Percentiles rank a stretch among this genome's conserved stretches.
These are phyloP conservation scores for Heterochromis multidens DNA, from an alignment of 2,113 vertebrate species.

Conservation along the genomic window DNA sequence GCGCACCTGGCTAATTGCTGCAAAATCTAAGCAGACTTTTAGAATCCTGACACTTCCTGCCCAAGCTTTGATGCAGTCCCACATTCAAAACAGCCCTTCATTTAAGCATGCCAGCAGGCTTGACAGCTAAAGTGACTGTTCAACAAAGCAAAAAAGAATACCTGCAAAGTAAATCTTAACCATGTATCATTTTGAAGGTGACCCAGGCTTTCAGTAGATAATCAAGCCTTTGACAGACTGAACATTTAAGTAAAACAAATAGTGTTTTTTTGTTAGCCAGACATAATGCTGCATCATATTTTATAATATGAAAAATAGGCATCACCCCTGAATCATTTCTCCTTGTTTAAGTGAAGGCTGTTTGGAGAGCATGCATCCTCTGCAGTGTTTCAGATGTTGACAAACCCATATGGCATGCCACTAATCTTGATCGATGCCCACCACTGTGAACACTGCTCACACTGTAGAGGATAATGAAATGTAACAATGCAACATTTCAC, in stretches of 20 bases:
- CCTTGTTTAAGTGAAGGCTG: conserved; percentile 39
- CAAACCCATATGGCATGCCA: conserved; percentile 48
- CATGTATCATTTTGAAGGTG: conserved; percentile 28
- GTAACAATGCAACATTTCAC: conserved; percentile 42
- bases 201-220: neutral
- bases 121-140: conserved; percentile 14
- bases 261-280: neutral
- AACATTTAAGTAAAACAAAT: conserved; percentile 32
- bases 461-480: conserved; percentile 43
- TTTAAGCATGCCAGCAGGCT: neutral
- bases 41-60: neutral
- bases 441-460: conserved; percentile 24
- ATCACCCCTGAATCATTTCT: conserved; percentile 15
- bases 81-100: conserved; percentile 4
- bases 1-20: conserved; percentile 45
- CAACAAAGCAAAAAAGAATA: neutral
- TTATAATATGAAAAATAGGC: conserved; percentile 11
- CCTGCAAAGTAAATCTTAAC: neutral
- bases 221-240: conserved; percentile 17
- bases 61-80: neutral
- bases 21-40: conserved; percentile 13
- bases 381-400: conserved; percentile 42
- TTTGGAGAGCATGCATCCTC: conserved; percentile 17
- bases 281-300: conserved; percentile 20
- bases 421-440: conserved; percentile 62